Evolutionary conservation across 2,113 vertebrate species (phyloP).

Genomic region (Ariopsis seemanni): DNA sequence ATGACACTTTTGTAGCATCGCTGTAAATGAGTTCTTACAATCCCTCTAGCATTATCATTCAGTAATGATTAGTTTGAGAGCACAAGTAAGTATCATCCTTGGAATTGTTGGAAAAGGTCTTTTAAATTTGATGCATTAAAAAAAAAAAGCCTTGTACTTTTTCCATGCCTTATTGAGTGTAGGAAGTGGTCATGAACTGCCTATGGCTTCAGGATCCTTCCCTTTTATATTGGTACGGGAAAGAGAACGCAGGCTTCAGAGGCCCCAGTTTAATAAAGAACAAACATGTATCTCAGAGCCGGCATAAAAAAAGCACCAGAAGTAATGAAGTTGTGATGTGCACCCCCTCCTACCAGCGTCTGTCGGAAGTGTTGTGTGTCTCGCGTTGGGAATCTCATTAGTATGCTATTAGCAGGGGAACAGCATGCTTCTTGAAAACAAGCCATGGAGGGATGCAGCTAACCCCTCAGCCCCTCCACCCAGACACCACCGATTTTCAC

Average conservation of each 20-base stretch:
- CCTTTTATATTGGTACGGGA: constrained; percentile 15
- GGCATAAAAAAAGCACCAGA: constrained; percentile 34
- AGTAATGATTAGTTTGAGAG: background rate
- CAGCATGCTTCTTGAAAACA: constrained; percentile 39
- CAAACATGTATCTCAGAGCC: constrained; percentile 26
- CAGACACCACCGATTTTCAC: constrained; percentile 9
- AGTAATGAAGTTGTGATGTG: constrained; percentile 25
- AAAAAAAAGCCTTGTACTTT: constrained; percentile 19
- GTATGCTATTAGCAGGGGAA: constrained; percentile 44
- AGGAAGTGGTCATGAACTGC: constrained; percentile 24
- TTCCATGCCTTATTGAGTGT: constrained; percentile 17
- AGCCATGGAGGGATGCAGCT: constrained; percentile 24
- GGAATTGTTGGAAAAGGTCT: background rate
- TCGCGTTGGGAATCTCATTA: constrained; percentile 43
- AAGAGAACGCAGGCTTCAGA: background rate
- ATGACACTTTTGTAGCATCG: background rate
- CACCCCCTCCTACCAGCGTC: constrained; percentile 25
- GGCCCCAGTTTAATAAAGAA: constrained; percentile 32
- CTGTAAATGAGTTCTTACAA: background rate
- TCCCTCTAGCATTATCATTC: background rate
- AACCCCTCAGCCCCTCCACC: constrained; percentile 8
- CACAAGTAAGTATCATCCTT: background rate
- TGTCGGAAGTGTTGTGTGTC: constrained; percentile 44
- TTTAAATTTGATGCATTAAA: constrained; percentile 1
- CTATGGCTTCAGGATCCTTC: background rate